Evolutionary conservation across 2,888 invertebrate genomes (phyloP).

Genomic region (Physocephala rufipes): DNA sequence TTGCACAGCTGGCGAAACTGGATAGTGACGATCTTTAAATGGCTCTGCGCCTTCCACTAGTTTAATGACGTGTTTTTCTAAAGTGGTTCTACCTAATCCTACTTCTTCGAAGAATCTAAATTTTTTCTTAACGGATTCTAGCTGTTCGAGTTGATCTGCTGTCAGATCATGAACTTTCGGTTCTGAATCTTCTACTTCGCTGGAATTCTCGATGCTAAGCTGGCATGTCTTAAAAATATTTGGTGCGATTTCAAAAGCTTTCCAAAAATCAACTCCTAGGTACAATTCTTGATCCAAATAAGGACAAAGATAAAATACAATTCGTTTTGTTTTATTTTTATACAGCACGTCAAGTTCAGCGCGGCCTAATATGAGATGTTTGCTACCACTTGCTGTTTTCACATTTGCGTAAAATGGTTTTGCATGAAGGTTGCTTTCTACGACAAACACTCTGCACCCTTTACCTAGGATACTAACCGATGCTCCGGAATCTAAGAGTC

Average conservation of each 20-base stretch:
- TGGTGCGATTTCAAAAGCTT: constrained; percentile 27
- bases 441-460: no score
- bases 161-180: not conserved
- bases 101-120: not conserved
- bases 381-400: no score
- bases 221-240: not conserved
- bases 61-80: not conserved
- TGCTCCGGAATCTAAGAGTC: no score
- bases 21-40: not conserved
- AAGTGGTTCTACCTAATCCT: not conserved
- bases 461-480: no score
- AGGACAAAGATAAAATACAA: constrained; percentile 19
- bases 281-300: constrained; percentile 36
- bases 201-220: not conserved
- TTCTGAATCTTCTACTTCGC: not conserved
- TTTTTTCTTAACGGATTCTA: not conserved
- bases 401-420: no score
- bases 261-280: constrained; percentile 40
- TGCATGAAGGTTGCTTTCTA: no score
- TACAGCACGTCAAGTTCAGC: not conserved
- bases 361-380: no score
- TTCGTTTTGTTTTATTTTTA: not conserved
- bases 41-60: not conserved
- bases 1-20: not conserved
- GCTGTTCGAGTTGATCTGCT: not conserved